Evolutionary conservation across 2,888 invertebrate genomes (phyloP).

Genomic region (Sycophila texana): DNA sequence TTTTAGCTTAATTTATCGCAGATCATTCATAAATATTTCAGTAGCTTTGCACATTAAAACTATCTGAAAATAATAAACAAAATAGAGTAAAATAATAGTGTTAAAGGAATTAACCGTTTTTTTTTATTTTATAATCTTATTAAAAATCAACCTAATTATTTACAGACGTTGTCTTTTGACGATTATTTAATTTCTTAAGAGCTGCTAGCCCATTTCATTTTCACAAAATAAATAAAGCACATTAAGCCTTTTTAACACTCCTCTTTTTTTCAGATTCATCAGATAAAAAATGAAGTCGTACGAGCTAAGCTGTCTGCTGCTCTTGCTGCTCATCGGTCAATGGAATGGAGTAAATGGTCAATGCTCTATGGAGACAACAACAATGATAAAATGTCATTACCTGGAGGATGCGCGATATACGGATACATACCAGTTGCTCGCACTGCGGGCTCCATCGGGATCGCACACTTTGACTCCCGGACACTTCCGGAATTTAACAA

Average conservation of each 20-base stretch:
- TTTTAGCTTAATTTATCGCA: too few species aligned
- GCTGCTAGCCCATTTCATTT: too few species aligned
- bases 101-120: too few species aligned
- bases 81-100: too few species aligned
- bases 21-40: too few species aligned
- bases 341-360: conserved; percentile 61
- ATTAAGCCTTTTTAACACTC: not conserved
- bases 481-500: conserved; percentile 74
- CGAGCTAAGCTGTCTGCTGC: conserved; percentile 57
- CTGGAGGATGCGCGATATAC: conserved; percentile 68
- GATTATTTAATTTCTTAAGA: too few species aligned
- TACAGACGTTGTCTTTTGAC: too few species aligned
- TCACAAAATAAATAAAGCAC: too few species aligned
- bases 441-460: conserved; percentile 59
- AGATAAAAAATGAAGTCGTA: conserved; percentile 66
- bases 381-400: conserved; percentile 64
- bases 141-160: too few species aligned
- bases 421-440: conserved; percentile 64
- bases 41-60: too few species aligned
- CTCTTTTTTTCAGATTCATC: conserved; percentile 58
- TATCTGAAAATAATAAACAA: too few species aligned
- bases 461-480: conserved; percentile 59
- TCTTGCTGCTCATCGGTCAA: conserved; percentile 61
- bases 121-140: too few species aligned
- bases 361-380: conserved; percentile 64